Percentiles rank a stretch among this genome's conserved stretches.
phyloP scores from a whole-genome alignment of 2,797 vertebrate species.

The Lepilemur septentrionalis region DNA sequence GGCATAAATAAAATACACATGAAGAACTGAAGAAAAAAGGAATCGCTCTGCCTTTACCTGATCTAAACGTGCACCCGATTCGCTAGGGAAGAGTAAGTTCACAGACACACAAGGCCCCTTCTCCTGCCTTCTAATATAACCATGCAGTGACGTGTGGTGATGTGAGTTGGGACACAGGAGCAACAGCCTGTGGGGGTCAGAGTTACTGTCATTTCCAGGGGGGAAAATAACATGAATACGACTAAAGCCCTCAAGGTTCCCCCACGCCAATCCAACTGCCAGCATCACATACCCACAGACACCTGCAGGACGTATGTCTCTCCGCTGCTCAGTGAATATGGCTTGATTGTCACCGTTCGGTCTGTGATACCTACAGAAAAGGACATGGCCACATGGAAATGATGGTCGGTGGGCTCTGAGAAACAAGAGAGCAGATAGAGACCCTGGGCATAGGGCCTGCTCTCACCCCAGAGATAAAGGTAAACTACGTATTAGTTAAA shows the following conservation, averaged over 20 bases:
- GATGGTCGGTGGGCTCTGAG: not conserved
- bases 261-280: not conserved
- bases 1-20: not conserved
- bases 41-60: not conserved
- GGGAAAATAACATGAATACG: not conserved
- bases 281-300: constrained; percentile 84
- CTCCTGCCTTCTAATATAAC: too few relatives aligned
- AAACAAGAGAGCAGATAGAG: too few relatives aligned
- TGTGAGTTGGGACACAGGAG: too few relatives aligned
- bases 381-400: not conserved
- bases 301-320: constrained; percentile 89
- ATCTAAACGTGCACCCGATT: not conserved
- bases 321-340: constrained; percentile 85
- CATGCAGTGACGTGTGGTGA: not conserved
- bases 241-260: not conserved
- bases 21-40: not conserved
- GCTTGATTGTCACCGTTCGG: constrained; percentile 82
- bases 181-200: not conserved
- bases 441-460: not conserved
- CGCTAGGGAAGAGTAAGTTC: not conserved
- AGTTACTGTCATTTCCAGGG: not conserved
- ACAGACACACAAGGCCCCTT: not conserved
- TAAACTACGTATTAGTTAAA: not conserved
- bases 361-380: constrained; percentile 84
- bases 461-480: not conserved